Evolutionary conservation across 2,888 invertebrate genomes (phyloP).

Genomic region (Cinara cedri): DNA sequence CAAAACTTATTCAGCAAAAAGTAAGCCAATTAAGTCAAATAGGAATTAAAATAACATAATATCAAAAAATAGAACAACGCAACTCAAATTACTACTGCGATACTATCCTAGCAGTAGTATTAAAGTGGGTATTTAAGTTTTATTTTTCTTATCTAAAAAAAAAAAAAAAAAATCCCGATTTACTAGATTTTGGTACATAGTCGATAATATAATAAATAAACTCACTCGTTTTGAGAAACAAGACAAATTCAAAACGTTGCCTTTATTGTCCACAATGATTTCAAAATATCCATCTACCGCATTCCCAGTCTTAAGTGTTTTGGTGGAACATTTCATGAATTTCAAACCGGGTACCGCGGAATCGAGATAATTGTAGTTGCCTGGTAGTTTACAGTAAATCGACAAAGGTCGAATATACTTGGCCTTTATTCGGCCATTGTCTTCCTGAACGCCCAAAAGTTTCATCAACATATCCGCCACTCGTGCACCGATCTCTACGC

Average conservation of each 20-base stretch:
- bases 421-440: not conserved
- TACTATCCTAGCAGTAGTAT: no score
- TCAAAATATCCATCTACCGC: conserved; percentile 1
- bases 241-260: not conserved
- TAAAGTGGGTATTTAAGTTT: no score
- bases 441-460: not conserved
- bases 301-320: not conserved
- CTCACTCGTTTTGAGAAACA: conserved; percentile 60
- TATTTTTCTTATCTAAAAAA: no score
- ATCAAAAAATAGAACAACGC: not conserved
- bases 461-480: conserved; percentile 14
- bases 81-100: no score
- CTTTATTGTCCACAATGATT: not conserved
- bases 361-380: not conserved
- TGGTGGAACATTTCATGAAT: rapidly evolving
- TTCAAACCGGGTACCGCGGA: not conserved
- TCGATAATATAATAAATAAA: not conserved
- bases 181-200: no score
- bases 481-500: conserved; percentile 23
- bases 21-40: not conserved
- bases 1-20: no score
- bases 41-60: no score
- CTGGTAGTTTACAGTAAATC: conserved; percentile 12
- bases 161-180: no score
- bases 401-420: not conserved